Conservation (phyloP, 2,113 vertebrate genomes). For the Vombatus ursinus region DNA sequence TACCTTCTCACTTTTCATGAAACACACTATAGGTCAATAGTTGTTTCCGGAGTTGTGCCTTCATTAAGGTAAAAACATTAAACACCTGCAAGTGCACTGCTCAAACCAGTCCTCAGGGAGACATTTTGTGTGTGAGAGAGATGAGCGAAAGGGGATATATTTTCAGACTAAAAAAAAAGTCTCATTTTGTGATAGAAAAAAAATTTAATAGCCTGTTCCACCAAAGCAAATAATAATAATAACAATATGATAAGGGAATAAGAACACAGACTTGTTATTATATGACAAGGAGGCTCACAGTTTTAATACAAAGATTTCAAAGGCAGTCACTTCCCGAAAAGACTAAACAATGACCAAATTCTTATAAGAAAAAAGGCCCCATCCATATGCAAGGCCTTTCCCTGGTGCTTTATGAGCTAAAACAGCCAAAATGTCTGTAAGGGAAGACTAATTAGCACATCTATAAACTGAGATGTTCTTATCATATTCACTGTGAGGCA, state of each 20-base stretch:
- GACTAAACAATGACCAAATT: conserved; percentile 25
- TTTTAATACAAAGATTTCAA: conserved; percentile 34
- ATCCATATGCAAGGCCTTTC: background rate
- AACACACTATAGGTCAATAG: conserved; percentile 80
- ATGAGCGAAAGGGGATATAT: conserved; percentile 81
- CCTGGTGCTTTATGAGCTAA: background rate
- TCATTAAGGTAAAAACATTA: conserved; percentile 84
- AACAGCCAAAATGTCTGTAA: background rate
- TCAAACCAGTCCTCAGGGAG: conserved; percentile 82
- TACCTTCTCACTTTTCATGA: conserved; percentile 79
- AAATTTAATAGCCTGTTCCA: conserved; percentile 78
- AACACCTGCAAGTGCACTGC: conserved; percentile 80
- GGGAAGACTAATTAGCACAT: background rate
- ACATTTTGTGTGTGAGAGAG: conserved; percentile 77
- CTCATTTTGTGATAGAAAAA: conserved; percentile 76
- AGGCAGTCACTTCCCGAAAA: background rate
- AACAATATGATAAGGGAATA: conserved; percentile 69
- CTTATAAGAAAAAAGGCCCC: conserved; percentile 19
- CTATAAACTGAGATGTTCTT: background rate
- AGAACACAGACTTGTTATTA: conserved; percentile 81
- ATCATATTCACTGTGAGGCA: conserved; percentile 22
- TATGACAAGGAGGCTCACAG: conserved; percentile 31
- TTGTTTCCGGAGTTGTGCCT: conserved; percentile 81
- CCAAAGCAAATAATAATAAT: conserved; percentile 57
- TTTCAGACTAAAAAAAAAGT: conserved; percentile 78